A percentile compares a stretch with the other conserved stretches of the same genome.
Evolutionary conservation across 2,113 vertebrate genomes (phyloP).

Genomic region (Cyprinodon variegatus): DNA sequence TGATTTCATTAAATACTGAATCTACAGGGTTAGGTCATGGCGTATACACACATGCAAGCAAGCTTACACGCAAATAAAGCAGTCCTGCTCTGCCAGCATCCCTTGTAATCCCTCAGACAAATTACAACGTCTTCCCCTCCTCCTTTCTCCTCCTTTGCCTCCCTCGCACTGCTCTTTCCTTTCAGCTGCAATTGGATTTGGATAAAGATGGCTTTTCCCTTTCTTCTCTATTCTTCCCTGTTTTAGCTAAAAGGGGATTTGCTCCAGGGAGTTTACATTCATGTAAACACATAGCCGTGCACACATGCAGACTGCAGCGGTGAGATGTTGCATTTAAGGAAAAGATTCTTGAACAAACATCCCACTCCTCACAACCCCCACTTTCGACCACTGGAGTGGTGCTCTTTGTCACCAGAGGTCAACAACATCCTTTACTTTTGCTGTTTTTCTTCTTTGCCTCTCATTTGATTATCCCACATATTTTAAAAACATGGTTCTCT

Average conservation of each 20-base stretch:
- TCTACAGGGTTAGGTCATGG: constrained; percentile 53
- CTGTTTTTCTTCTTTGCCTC: constrained; percentile 54
- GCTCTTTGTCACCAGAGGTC: constrained; percentile 68
- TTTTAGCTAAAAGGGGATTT: constrained; percentile 82
- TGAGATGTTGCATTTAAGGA: constrained; percentile 62
- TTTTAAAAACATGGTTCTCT: constrained; percentile 19
- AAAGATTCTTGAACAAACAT: constrained; percentile 70
- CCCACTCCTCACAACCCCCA: constrained; percentile 3
- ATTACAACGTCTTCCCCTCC: constrained; percentile 79
- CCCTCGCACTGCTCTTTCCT: constrained; percentile 62
- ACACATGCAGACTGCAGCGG: constrained; percentile 29
- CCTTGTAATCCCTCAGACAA: constrained; percentile 83
- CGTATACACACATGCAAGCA: constrained; percentile 19
- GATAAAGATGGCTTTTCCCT: constrained; percentile 84
- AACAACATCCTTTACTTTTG: constrained; percentile 58
- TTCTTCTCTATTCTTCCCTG: constrained; percentile 80
- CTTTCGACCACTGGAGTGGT: constrained; percentile 41
- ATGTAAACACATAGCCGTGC: constrained; percentile 54
- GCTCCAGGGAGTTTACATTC: constrained; percentile 79
- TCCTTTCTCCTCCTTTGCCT: constrained; percentile 67
- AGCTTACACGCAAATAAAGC: constrained; percentile 38
- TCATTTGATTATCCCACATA: constrained; percentile 17
- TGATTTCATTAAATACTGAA: constrained; percentile 60
- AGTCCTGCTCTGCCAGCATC: constrained; percentile 76
- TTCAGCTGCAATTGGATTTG: constrained; percentile 84